Percentiles rank a stretch among this genome's conserved stretches.
phyloP scores from a whole-genome alignment of 2,888 invertebrate genomes.

The Fragum whitleyi region DNA sequence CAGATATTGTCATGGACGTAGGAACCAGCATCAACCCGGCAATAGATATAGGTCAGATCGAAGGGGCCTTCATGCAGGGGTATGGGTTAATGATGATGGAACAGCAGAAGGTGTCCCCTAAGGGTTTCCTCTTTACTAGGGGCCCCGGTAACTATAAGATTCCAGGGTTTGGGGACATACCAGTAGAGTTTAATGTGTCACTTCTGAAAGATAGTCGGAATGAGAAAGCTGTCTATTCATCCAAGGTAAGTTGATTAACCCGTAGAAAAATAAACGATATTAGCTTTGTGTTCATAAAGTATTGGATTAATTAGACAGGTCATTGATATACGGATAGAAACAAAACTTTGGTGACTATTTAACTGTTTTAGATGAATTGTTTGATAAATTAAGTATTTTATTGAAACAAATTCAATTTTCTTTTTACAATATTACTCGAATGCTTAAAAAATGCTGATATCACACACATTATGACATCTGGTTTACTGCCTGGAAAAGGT shows the following conservation, averaged over 20 bases:
- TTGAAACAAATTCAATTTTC: no score
- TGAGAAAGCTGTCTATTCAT: constrained; percentile 96
- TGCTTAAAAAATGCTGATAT: no score
- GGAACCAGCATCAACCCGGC: constrained; percentile 98
- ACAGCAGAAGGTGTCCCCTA: constrained; percentile 94
- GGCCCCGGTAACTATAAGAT: constrained; percentile 98
- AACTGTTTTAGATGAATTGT: no score
- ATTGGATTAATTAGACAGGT: no score
- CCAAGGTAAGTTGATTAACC: constrained; percentile 92
- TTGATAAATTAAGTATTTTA: no score
- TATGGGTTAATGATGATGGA: constrained; percentile 96
- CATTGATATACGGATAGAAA: no score
- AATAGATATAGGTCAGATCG: constrained; percentile 98
- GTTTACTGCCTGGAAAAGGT: no score
- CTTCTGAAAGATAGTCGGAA: constrained; percentile 96
- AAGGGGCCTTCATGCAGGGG: constrained; percentile 97
- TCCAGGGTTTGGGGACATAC: constrained; percentile 96
- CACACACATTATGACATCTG: no score
- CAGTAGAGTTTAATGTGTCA: constrained; percentile 95
- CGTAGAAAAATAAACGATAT: background rate
- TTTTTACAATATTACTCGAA: no score
- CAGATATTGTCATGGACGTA: constrained; percentile 98
- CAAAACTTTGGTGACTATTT: no score
- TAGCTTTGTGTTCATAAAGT: background rate
- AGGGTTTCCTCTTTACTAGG: constrained; percentile 92